Evolutionary conservation across 2,113 vertebrate species (phyloP).

Genomic region (Pogonocichla stellata): DNA sequence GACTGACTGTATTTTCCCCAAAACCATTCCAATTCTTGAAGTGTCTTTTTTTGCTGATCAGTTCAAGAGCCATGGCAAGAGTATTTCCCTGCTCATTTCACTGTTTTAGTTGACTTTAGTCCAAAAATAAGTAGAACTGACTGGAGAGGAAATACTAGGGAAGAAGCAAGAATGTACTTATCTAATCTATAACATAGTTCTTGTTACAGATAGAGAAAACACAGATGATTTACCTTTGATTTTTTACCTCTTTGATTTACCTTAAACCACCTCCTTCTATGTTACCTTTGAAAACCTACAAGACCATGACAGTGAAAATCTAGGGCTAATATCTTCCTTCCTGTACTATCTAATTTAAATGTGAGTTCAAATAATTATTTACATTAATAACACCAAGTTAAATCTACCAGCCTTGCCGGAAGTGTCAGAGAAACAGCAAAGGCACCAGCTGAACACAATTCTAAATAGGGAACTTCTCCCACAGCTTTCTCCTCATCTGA

Average conservation of each 20-base stretch:
- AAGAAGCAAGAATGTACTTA: background rate
- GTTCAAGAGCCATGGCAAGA: background rate
- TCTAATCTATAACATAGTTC: background rate
- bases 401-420: background rate
- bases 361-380: background rate
- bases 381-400: background rate
- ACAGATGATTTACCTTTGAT: no score
- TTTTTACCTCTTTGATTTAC: background rate
- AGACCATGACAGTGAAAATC: background rate
- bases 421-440: background rate
- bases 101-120: background rate
- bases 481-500: background rate
- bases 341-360: background rate
- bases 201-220: background rate
- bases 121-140: background rate
- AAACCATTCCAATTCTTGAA: background rate
- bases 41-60: background rate
- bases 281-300: background rate
- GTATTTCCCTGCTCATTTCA: background rate
- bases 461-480: background rate
- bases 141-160: background rate
- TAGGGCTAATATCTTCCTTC: background rate
- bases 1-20: background rate
- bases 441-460: background rate
- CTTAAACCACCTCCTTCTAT: background rate